phyloP scores from a whole-genome alignment of 2,797 vertebrate genomes.

The Podargus strigoides region DNA sequence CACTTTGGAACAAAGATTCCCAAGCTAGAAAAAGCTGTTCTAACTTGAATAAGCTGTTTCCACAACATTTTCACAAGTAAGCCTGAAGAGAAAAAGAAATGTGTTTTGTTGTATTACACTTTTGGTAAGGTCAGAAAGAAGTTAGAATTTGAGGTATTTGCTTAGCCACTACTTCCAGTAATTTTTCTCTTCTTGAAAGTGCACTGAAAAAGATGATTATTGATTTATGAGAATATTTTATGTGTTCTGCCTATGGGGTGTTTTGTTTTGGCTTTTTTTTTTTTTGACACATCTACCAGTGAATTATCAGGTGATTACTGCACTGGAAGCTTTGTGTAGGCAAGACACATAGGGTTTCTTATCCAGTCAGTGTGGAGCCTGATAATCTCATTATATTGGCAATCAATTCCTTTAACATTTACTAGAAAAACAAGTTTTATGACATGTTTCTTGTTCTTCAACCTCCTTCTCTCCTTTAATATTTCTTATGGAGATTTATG shows the following conservation, averaged over 20 bases:
- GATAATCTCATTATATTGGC: background rate
- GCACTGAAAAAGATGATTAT: background rate
- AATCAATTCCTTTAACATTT: background rate
- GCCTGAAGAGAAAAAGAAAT: background rate
- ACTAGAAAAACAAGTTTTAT: background rate
- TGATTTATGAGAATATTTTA: conserved; percentile 4
- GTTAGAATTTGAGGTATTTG: background rate
- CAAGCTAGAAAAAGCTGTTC: background rate
- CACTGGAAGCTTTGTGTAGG: background rate
- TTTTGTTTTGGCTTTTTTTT: background rate
- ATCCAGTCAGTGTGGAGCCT: background rate
- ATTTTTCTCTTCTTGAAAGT: conserved; percentile 1
- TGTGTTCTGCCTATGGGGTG: background rate
- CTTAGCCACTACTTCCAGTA: background rate
- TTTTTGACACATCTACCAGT: background rate
- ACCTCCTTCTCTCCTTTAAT: background rate
- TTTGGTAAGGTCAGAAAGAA: background rate
- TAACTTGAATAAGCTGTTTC: background rate
- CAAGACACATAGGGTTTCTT: background rate
- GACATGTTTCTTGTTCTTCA: background rate
- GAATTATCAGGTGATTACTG: conserved; percentile 12
- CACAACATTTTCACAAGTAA: background rate
- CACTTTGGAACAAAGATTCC: background rate
- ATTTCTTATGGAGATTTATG: background rate
- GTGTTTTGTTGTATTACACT: background rate